A percentile compares a stretch with the other conserved stretches of the same genome.
These are phyloP conservation scores for Chorisops tibialis DNA, from an alignment of 2,888 invertebrate genomes.

Conservation along the genomic window DNA sequence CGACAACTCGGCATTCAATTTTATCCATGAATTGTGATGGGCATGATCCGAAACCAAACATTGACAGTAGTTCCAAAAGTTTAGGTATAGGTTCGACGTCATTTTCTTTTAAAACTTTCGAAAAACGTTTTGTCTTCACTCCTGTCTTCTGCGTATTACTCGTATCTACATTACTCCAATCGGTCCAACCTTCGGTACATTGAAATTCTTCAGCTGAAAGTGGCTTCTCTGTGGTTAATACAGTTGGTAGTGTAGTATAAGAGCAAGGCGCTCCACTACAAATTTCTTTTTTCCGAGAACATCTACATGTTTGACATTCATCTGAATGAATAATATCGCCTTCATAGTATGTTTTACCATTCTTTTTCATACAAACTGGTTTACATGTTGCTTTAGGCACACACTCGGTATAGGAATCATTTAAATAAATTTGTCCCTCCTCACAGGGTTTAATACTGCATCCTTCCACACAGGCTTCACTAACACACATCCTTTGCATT, in stretches of 20 bases:
- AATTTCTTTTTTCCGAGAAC: slow-evolving; percentile 65
- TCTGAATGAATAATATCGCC: slow-evolving; percentile 74
- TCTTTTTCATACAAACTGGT: slow-evolving; percentile 66
- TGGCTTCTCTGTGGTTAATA: slow-evolving; percentile 37
- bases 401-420: slow-evolving; percentile 67
- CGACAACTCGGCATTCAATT: slow-evolving; percentile 72
- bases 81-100: slow-evolving; percentile 62
- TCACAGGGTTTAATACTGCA: slow-evolving; percentile 74
- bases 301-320: slow-evolving; percentile 75
- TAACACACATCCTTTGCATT: slow-evolving; percentile 62
- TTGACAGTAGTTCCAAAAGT: slow-evolving; percentile 55
- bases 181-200: slow-evolving; percentile 73
- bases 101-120: slow-evolving; percentile 42
- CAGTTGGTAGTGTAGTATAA: not conserved
- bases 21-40: slow-evolving; percentile 61
- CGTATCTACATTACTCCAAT: slow-evolving; percentile 66
- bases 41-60: slow-evolving; percentile 58
- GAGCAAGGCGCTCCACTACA: slow-evolving; percentile 71
- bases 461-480: slow-evolving; percentile 79
- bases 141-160: slow-evolving; percentile 40
- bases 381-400: slow-evolving; percentile 70
- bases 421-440: slow-evolving; percentile 68
- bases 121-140: slow-evolving; percentile 38
- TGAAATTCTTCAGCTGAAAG: slow-evolving; percentile 40
- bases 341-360: slow-evolving; percentile 68